These are phyloP conservation scores for Ormyrus labotus DNA, from an alignment of 2,888 invertebrate genomes.

Conservation along the genomic window DNA sequence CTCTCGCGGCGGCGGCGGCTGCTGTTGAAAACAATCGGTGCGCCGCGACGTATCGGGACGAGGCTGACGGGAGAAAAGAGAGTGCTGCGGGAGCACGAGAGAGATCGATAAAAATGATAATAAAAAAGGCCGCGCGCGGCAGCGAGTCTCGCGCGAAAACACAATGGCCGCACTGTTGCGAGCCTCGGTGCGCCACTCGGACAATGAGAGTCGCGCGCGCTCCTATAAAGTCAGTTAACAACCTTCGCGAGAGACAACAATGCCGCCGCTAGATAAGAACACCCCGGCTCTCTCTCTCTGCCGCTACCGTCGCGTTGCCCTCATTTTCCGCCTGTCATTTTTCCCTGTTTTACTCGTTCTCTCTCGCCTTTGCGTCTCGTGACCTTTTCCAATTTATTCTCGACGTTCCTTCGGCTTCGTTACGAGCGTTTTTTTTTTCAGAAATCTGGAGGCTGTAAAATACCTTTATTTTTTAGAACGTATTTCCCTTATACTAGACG, in stretches of 20 bases:
- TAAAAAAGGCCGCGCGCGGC: slow-evolving; percentile 9
- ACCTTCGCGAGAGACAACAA: slow-evolving; percentile 63
- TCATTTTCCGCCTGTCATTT: slow-evolving; percentile 21
- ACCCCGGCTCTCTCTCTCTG: background rate
- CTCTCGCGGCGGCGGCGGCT: background rate
- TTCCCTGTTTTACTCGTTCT: background rate
- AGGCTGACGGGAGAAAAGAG: slow-evolving; percentile 56
- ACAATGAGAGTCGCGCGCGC: slow-evolving; percentile 62
- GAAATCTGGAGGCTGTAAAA: background rate
- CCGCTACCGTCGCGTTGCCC: slow-evolving; percentile 28
- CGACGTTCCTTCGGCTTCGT: background rate
- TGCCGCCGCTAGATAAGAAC: slow-evolving; percentile 65
- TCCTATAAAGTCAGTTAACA: slow-evolving; percentile 66
- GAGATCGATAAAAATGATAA: slow-evolving; percentile 59
- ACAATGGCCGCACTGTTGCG: slow-evolving; percentile 66
- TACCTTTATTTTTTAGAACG: too few species aligned
- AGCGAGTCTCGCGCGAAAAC: slow-evolving; percentile 51
- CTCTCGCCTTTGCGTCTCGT: background rate
- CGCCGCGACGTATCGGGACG: background rate
- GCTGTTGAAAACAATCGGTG: background rate
- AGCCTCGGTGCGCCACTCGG: slow-evolving; percentile 59
- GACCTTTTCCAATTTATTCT: background rate
- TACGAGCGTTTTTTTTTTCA: background rate
- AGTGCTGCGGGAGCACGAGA: slow-evolving; percentile 42
- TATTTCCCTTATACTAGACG: too few species aligned